Evolutionary conservation across 2,797 vertebrate species (phyloP).

Genomic region (Chaetodon trifasciatus): DNA sequence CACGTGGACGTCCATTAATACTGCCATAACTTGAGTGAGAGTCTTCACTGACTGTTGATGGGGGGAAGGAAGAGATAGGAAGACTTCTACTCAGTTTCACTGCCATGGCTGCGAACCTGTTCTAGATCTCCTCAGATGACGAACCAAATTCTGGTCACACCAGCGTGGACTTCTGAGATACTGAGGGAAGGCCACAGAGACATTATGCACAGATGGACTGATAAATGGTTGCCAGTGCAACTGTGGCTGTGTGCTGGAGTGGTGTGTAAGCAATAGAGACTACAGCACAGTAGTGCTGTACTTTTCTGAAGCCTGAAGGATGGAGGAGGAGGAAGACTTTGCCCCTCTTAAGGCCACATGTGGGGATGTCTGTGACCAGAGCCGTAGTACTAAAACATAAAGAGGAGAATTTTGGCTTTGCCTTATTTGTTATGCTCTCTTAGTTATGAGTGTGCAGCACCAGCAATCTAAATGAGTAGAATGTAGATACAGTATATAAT

Average conservation of each 20-base stretch:
- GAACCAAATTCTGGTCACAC: slow-evolving; percentile 72
- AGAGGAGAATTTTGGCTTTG: slow-evolving; percentile 81
- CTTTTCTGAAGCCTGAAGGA: slow-evolving; percentile 55
- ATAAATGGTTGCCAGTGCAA: slow-evolving; percentile 42
- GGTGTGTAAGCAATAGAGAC: slow-evolving; percentile 75
- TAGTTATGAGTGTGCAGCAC: slow-evolving; percentile 83
- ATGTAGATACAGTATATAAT: slow-evolving; percentile 79
- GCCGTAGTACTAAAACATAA: slow-evolving; percentile 55
- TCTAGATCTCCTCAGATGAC: slow-evolving; percentile 65
- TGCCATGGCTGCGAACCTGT: slow-evolving; percentile 82
- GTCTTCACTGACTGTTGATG: slow-evolving; percentile 22
- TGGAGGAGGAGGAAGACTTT: slow-evolving; percentile 20
- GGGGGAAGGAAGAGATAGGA: background rate
- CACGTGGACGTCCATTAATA: background rate
- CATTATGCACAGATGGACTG: slow-evolving; percentile 54
- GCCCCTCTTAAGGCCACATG: slow-evolving; percentile 27
- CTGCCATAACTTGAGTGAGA: slow-evolving; percentile 45
- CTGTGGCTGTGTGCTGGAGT: slow-evolving; percentile 52
- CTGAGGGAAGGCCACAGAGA: slow-evolving; percentile 37
- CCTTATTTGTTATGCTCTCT: slow-evolving; percentile 85
- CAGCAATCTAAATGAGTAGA: slow-evolving; percentile 85
- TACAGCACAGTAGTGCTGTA: slow-evolving; percentile 61
- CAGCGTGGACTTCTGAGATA: slow-evolving; percentile 53
- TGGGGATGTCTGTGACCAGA: slow-evolving; percentile 54
- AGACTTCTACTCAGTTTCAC: slow-evolving; percentile 70